A percentile compares a stretch with the other conserved stretches of the same genome.
Evolutionary conservation across 1,140 invertebrate species (phyloP).

Genomic region (Ceratoteleas bidentatus): DNA sequence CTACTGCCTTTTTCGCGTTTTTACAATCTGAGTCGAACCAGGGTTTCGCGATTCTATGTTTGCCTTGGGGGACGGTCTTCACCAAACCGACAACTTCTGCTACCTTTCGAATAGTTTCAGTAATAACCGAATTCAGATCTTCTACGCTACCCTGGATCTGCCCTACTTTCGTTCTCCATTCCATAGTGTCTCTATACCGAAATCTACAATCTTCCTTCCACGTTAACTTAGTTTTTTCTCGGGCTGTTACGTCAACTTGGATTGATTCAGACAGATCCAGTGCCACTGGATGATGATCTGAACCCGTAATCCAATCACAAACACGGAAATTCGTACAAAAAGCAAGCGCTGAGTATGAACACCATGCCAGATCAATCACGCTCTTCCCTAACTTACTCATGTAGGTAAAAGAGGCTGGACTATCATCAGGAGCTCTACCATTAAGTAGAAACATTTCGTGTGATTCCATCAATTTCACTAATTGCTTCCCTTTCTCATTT

Average conservation of each 20-base stretch:
- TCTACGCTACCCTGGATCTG: neutral
- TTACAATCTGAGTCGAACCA: neutral
- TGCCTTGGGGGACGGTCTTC: neutral
- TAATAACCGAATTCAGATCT: neutral
- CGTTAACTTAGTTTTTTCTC: neutral
- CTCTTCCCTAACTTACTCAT: neutral
- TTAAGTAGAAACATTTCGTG: neutral
- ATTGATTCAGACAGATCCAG: neutral
- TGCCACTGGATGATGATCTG: neutral
- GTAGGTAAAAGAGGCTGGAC: neutral
- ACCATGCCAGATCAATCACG: neutral
- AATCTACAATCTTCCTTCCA: neutral
- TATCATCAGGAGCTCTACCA: neutral
- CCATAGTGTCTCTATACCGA: neutral
- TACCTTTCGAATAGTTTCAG: neutral
- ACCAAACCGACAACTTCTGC: neutral
- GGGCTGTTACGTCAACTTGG: neutral
- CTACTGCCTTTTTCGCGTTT: too few relatives aligned
- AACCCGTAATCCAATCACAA: neutral
- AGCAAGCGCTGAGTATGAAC: neutral
- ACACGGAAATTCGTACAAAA: neutral
- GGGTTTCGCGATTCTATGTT: neutral
- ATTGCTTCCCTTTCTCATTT: neutral
- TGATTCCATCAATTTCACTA: neutral
- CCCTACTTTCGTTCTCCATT: neutral